Evolutionary conservation across 1,140 invertebrate species (phyloP).

Genomic region (Diachasma alloeum): DNA sequence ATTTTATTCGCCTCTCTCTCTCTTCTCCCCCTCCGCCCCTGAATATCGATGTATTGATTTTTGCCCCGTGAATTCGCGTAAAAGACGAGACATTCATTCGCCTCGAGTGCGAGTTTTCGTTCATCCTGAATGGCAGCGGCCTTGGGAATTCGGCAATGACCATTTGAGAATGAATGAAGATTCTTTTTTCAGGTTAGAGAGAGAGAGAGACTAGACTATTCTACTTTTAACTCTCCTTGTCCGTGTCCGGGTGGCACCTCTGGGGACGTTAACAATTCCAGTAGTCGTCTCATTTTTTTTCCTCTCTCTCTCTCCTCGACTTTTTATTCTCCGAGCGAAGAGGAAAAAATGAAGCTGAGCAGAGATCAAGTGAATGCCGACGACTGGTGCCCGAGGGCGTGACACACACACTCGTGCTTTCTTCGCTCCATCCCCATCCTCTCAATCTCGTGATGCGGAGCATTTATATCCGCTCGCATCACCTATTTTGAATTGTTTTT

Average conservation of each 20-base stretch:
- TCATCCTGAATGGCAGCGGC: neutral
- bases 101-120: too few relatives aligned
- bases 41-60: neutral
- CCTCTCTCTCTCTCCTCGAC: neutral
- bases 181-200: neutral
- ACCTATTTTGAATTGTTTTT: neutral
- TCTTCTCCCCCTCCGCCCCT: neutral
- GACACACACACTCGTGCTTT: neutral
- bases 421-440: neutral
- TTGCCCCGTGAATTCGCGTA: too few relatives aligned
- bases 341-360: neutral
- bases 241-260: neutral
- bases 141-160: neutral
- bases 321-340: neutral
- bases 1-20: neutral
- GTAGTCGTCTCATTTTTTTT: neutral
- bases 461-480: neutral
- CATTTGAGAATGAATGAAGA: neutral
- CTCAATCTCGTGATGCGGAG: neutral
- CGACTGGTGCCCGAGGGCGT: neutral
- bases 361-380: neutral
- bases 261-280: conserved; percentile 1
- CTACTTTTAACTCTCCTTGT: neutral
- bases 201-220: neutral
- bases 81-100: too few relatives aligned